phyloP scores from a whole-genome alignment of 2,888 invertebrate species.

The Pristionchus maxplancki region DNA sequence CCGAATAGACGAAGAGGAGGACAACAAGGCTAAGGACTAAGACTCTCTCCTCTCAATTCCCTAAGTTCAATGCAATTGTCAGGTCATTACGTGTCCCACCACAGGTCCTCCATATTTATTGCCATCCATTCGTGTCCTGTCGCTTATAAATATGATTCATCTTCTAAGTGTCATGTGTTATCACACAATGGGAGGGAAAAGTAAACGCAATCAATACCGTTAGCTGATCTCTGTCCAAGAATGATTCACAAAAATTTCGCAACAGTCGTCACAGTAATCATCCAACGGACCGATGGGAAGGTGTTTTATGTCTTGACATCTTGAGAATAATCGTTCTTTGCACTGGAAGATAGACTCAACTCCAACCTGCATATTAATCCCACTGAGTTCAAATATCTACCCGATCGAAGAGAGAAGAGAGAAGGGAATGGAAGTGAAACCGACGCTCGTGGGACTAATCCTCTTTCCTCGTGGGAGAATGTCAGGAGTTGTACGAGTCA shows the following conservation, averaged over 20 bases:
- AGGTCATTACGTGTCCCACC: not conserved
- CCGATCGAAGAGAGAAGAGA: conserved; percentile 13
- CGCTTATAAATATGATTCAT: conserved; percentile 17
- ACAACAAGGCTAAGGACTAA: conserved; percentile 16
- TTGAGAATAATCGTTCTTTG: no score
- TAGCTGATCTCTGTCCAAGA: no score
- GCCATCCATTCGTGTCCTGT: not conserved
- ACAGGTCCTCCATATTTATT: not conserved
- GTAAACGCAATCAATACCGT: no score
- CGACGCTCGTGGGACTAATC: conserved; percentile 83
- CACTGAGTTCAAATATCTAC: conserved; percentile 25
- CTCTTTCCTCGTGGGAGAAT: no score
- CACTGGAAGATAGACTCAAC: not conserved
- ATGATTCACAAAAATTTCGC: not conserved
- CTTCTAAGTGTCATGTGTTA: not conserved
- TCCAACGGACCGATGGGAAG: not conserved
- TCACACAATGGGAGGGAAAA: no score
- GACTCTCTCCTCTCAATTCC: no score
- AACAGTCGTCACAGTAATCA: not conserved
- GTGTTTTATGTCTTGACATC: not conserved
- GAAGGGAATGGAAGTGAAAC: not conserved
- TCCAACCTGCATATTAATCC: conserved; percentile 20
- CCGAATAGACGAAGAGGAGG: not conserved
- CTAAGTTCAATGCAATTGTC: not conserved
- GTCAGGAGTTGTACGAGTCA: no score